Conservation (phyloP, 1,140 invertebrate species). For the Episyrphus balteatus region DNA sequence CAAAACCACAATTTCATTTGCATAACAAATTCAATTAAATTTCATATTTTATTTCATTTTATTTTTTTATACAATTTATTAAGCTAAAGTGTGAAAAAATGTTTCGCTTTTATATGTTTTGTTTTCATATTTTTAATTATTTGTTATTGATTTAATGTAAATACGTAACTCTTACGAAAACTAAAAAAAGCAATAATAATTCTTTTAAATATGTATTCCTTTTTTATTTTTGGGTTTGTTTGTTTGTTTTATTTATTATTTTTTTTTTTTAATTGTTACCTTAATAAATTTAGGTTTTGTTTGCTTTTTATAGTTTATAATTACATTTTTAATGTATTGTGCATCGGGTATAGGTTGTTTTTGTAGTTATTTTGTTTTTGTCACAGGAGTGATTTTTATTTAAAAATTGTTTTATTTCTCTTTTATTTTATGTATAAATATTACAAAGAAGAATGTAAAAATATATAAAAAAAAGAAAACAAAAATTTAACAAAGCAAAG, state of each 20-base stretch:
- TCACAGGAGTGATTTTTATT: slow-evolving; percentile 1
- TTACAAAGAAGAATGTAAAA: no score
- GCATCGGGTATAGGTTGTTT: slow-evolving; percentile 18
- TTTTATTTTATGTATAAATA: slow-evolving; percentile 9
- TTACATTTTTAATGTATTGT: slow-evolving; percentile 20
- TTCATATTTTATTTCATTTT: slow-evolving; percentile 33
- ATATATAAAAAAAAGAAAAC: slow-evolving; percentile 1
- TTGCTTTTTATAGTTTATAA: not conserved
- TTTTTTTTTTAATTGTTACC: slow-evolving; percentile 13
- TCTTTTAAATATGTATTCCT: slow-evolving; percentile 10
- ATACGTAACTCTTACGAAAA: slow-evolving; percentile 30
- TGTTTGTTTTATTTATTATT: slow-evolving; percentile 12
- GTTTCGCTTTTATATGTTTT: slow-evolving; percentile 13
- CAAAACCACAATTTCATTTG: slow-evolving; percentile 22
- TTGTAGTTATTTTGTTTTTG: slow-evolving; percentile 13
- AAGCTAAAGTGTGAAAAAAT: slow-evolving; percentile 39
- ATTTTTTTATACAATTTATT: slow-evolving; percentile 37
- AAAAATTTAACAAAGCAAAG: slow-evolving; percentile 30
- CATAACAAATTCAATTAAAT: slow-evolving; percentile 39
- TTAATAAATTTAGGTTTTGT: slow-evolving; percentile 2
- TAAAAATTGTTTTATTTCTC: not conserved
- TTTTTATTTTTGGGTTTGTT: slow-evolving; percentile 11
- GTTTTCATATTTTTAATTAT: slow-evolving; percentile 11
- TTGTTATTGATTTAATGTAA: slow-evolving; percentile 20
- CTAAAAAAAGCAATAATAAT: slow-evolving; percentile 31